Conservation (phyloP, 35 echinoderm and acorn worm species). For the Holothuria glaberrima region DNA sequence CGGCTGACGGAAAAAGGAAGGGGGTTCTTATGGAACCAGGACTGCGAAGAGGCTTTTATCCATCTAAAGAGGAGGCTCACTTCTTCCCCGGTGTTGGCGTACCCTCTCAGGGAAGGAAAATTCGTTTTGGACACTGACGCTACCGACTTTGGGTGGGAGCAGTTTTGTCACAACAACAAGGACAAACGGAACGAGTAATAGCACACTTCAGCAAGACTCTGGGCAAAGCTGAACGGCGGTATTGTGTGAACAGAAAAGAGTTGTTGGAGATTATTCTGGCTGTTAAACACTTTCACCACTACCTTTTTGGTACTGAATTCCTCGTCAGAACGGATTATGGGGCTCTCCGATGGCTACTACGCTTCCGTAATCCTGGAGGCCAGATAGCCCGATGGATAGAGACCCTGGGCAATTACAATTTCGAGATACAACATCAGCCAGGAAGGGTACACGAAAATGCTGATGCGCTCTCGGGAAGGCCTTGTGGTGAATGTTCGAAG, state of each 20-base stretch:
- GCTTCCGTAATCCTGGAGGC: background rate
- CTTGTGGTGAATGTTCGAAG: background rate
- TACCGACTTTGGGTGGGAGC: slow-evolving; percentile 19
- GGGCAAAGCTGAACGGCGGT: background rate
- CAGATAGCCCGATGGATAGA: slow-evolving; percentile 62
- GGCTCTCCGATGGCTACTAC: background rate
- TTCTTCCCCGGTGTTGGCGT: slow-evolving; percentile 29
- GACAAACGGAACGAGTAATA: slow-evolving; percentile 46
- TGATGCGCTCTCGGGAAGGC: slow-evolving; percentile 40
- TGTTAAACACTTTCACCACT: slow-evolving; percentile 29
- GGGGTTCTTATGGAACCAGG: slow-evolving; percentile 50
- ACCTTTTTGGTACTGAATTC: background rate
- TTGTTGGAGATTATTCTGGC: slow-evolving; percentile 32
- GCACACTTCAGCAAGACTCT: slow-evolving; percentile 50
- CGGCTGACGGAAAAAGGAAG: slow-evolving; percentile 51
- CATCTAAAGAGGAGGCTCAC: slow-evolving; percentile 44
- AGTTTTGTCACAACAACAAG: slow-evolving; percentile 54
- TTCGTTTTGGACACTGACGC: slow-evolving; percentile 64
- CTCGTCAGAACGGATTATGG: slow-evolving; percentile 36
- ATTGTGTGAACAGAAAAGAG: slow-evolving; percentile 61
- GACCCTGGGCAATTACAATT: slow-evolving; percentile 43
- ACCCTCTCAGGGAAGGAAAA: slow-evolving; percentile 37
- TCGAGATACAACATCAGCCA: slow-evolving; percentile 46
- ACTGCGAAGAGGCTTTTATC: slow-evolving; percentile 26
- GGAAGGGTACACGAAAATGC: slow-evolving; percentile 52